phyloP scores from a whole-genome alignment of 2,113 vertebrate genomes.

The Tachysurus vachellii region DNA sequence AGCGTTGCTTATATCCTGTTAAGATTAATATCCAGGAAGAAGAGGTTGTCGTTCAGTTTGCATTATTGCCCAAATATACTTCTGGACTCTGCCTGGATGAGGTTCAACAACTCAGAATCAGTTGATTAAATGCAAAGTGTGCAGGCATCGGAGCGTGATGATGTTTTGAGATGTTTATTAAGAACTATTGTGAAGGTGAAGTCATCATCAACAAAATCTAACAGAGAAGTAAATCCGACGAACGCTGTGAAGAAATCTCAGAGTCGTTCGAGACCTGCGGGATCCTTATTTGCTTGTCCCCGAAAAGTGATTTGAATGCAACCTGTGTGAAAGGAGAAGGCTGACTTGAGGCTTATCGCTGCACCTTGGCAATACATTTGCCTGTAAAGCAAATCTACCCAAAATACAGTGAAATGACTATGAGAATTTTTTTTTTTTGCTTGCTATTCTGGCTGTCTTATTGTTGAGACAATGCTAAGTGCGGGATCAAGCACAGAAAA shows the following conservation, averaged over 20 bases:
- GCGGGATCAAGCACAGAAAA: neutral
- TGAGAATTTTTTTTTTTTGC: neutral
- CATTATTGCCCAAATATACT: constrained; percentile 11
- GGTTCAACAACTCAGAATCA: constrained; percentile 15
- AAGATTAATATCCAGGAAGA: constrained; percentile 28
- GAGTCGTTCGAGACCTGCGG: neutral
- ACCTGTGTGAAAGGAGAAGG: constrained; percentile 25
- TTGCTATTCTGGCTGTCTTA: neutral
- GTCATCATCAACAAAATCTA: neutral
- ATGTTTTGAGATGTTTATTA: neutral
- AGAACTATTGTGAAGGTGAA: neutral
- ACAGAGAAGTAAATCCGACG: neutral
- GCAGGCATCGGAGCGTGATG: neutral
- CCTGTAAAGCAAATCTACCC: constrained; percentile 9
- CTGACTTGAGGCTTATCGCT: neutral
- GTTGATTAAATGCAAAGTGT: constrained; percentile 24
- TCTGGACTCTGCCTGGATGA: constrained; percentile 17
- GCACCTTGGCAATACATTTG: neutral
- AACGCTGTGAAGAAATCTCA: neutral
- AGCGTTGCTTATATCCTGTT: constrained; percentile 6
- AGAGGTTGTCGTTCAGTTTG: constrained; percentile 16
- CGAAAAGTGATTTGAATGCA: constrained; percentile 21
- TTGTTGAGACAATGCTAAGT: constrained; percentile 13
- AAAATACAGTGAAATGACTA: constrained; percentile 16
- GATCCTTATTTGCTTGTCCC: constrained; percentile 22